These are phyloP conservation scores for Pycnomerus fuliginosus DNA, from an alignment of 2,888 invertebrate species.

Conservation along the genomic window DNA sequence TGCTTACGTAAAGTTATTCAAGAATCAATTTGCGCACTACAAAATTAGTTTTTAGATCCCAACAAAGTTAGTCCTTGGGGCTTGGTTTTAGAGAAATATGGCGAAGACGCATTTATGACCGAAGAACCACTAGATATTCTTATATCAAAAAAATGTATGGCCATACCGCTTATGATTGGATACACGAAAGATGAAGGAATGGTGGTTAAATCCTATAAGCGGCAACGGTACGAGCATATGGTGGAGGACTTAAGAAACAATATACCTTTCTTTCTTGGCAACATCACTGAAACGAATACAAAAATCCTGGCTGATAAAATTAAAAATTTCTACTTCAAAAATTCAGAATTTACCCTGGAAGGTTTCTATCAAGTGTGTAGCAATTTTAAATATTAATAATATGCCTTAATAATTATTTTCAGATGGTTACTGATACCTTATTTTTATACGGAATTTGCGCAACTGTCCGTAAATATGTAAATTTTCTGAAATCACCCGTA, in stretches of 20 bases:
- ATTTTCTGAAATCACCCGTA: constrained; percentile 35
- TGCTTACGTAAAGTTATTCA: too few relatives aligned
- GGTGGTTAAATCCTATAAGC: constrained; percentile 21
- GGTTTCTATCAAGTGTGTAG: too few relatives aligned
- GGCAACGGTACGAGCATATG: too few relatives aligned
- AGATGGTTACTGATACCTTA: too few relatives aligned
- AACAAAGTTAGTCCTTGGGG: not conserved
- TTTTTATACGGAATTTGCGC: too few relatives aligned
- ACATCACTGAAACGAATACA: not conserved
- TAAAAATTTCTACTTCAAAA: too few relatives aligned
- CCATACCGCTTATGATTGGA: constrained; percentile 47
- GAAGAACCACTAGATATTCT: constrained; percentile 19
- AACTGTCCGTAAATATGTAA: constrained; percentile 32
- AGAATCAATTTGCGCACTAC: too few relatives aligned
- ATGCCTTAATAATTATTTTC: too few relatives aligned
- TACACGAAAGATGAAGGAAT: constrained; percentile 45
- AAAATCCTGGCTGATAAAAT: too few relatives aligned
- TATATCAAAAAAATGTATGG: constrained; percentile 39
- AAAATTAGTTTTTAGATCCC: too few relatives aligned
- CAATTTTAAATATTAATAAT: too few relatives aligned
- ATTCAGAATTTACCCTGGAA: too few relatives aligned
- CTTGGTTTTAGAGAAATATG: not conserved
- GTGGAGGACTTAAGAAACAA: not conserved
- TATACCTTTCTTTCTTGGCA: not conserved
- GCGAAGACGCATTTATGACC: not conserved